Evolutionary conservation across 1,140 invertebrate species (phyloP), one percentile per base, ranked within the genome.

Genomic region (Theocolax elegans): DNA sequence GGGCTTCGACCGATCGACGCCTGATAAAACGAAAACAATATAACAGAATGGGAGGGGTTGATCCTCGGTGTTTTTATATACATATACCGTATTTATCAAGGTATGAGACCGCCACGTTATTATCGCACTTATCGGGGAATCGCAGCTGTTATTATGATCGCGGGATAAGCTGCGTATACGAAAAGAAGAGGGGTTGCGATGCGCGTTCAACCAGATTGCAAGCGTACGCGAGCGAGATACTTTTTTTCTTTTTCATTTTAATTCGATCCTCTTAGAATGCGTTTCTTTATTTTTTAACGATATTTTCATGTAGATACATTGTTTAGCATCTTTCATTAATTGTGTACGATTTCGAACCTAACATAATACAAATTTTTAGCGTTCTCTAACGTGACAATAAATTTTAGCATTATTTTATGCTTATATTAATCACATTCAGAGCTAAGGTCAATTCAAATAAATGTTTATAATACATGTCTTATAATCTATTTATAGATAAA

Each of bases 61-160:
- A 40, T 40, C 35, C 12, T 2, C 56, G 19, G 23, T 59, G 42
- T 23, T 59, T 59, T 40, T 59, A 21, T 35, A 35, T 35, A 35
- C 31, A n/a, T n/a, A n/a, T n/a, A n/a, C n/a, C 31, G 31, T 35
- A 35, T 35, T 6, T 35, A 35, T 35, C 53, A 12, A 35, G 4
- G 31, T 35, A 35, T 35, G 10, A 6, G 4, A 35, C 21, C n/a
- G 42, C 6, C 62, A 10, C 62, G 31, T 65, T 53, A 65, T 53
- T 63, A 65, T 65, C 48, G 62, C 48, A 65, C 62, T 65, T 65
- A 65, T 65, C 62, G 46, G 48, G 46, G 62, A 53, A 65, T 65
- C 62, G 48, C 62, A 65, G 62, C 48, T 65, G 62, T 65, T 65
- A 53, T 65, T 65, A 40, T 40, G 54, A 71, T 56, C 58, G 42